A percentile compares a stretch with the other conserved stretches of the same genome.
phyloP scores from a whole-genome alignment of 2,888 invertebrate species.

The Polymixis lichenea region DNA sequence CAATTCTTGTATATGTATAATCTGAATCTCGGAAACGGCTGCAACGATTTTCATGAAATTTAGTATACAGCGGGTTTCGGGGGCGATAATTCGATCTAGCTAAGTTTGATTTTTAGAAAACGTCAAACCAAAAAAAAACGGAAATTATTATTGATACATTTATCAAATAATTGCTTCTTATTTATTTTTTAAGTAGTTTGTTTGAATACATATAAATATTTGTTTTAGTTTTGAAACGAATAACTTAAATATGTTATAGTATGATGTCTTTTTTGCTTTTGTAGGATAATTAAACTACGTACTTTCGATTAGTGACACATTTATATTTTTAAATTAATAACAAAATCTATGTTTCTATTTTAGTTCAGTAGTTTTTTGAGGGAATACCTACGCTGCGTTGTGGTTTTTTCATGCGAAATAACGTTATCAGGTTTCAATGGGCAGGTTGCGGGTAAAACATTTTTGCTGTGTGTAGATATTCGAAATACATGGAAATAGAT shows the following conservation, averaged over 20 bases:
- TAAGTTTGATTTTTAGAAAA: too few relatives aligned
- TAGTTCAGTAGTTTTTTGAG: slow-evolving; percentile 4
- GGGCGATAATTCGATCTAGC: too few relatives aligned
- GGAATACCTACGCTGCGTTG: neutral
- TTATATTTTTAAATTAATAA: neutral
- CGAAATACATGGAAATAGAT: slow-evolving; percentile 24
- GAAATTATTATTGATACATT: slow-evolving; percentile 5
- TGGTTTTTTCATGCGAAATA: slow-evolving; percentile 30
- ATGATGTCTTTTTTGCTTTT: neutral
- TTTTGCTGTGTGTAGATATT: slow-evolving; percentile 14
- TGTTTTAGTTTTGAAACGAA: neutral
- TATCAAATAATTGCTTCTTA: slow-evolving; percentile 14
- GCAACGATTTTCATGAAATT: too few relatives aligned
- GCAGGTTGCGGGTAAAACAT: neutral
- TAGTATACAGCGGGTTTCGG: too few relatives aligned
- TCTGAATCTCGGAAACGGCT: too few relatives aligned
- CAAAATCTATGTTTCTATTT: neutral
- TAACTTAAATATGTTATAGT: neutral
- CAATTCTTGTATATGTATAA: too few relatives aligned
- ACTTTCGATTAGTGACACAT: neutral
- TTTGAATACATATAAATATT: neutral
- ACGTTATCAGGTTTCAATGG: slow-evolving; percentile 35
- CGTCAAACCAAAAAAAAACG: too few relatives aligned
- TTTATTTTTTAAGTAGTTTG: slow-evolving; percentile 16
- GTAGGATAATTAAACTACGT: neutral